Conservation (phyloP, 2,113 vertebrate species). For the Morone chrysops region DNA sequence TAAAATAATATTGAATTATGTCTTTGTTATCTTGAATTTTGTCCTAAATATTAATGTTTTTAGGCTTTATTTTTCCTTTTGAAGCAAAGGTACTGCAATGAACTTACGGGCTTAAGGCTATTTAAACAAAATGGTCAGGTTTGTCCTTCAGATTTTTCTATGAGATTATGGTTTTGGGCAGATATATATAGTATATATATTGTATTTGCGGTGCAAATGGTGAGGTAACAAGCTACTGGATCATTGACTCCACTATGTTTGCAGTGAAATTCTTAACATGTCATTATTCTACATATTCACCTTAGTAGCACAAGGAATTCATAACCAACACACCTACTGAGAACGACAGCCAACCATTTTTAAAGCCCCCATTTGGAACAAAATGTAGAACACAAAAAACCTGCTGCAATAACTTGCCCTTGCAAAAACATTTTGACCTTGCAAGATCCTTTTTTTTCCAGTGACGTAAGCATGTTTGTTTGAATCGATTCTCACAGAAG, state of each 20-base stretch:
- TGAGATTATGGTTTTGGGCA: neutral
- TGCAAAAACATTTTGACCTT: constrained; percentile 14
- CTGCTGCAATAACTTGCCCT: neutral
- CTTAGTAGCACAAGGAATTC: too few species aligned
- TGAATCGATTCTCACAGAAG: neutral
- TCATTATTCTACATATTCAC: neutral
- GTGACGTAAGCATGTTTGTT: neutral
- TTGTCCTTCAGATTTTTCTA: neutral
- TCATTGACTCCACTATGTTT: neutral
- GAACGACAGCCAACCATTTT: neutral
- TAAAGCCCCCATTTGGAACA: neutral
- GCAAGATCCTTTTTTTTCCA: neutral
- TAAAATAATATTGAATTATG: too few species aligned
- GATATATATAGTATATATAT: neutral
- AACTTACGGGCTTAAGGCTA: neutral
- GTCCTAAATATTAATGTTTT: neutral
- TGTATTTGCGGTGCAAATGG: neutral
- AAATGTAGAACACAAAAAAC: neutral
- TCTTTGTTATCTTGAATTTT: neutral
- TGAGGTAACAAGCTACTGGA: neutral
- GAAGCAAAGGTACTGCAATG: neutral
- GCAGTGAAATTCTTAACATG: neutral
- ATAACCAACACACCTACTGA: neutral
- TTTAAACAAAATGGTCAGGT: neutral
- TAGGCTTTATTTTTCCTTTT: neutral